A percentile compares a stretch with the other conserved stretches of the same genome.
phyloP scores from a whole-genome alignment of 2,888 invertebrate species.

The Stenurella melanura region DNA sequence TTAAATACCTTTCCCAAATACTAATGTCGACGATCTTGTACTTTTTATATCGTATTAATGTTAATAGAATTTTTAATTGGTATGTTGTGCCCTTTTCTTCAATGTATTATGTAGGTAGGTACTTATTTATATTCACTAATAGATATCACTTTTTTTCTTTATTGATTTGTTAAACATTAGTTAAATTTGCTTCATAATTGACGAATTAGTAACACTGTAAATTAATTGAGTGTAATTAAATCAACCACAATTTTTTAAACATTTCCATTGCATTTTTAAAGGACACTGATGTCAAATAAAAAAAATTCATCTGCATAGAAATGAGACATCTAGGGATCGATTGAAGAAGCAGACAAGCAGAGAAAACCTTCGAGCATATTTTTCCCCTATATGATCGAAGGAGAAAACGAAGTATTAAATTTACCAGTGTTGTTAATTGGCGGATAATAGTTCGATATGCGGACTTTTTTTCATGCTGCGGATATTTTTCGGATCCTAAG shows the following conservation, averaged over 20 bases:
- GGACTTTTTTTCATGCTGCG: too few relatives aligned
- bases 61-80: not conserved
- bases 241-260: slow-evolving; percentile 11
- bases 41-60: not conserved
- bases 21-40: not conserved
- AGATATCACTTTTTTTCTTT: slow-evolving; percentile 18
- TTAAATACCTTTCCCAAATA: slow-evolving; percentile 11
- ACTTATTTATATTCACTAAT: not conserved
- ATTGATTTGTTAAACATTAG: slow-evolving; percentile 3
- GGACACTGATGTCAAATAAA: slow-evolving; percentile 20
- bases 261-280: slow-evolving; percentile 4
- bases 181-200: slow-evolving; percentile 16
- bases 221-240: slow-evolving; percentile 4
- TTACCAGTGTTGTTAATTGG: too few relatives aligned
- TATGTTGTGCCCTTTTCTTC: slow-evolving; percentile 28
- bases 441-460: too few relatives aligned
- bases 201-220: not conserved
- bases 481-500: too few relatives aligned
- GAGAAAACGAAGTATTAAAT: too few relatives aligned
- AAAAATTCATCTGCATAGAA: slow-evolving; percentile 34
- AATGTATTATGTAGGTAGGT: not conserved
- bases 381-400: too few relatives aligned
- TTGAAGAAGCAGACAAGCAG: not conserved
- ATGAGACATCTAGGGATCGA: slow-evolving; percentile 38
- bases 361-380: too few relatives aligned